Evolutionary conservation across 2,888 invertebrate species (phyloP).

Genomic region (Listrodromus nycthemerus): DNA sequence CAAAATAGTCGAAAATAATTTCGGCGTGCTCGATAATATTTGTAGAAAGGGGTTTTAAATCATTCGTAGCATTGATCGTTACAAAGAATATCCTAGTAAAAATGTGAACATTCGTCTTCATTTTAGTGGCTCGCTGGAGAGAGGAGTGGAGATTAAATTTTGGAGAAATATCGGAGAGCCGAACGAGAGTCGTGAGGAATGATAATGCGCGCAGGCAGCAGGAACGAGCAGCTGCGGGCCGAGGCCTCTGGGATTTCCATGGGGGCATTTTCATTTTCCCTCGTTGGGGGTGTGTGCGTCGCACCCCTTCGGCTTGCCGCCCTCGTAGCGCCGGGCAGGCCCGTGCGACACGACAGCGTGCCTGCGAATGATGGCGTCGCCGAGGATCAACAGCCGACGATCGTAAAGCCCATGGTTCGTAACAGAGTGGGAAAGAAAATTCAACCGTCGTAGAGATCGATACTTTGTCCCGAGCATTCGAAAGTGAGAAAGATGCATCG

Average conservation of each 20-base stretch:
- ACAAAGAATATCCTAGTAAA: background rate
- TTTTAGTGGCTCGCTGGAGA: background rate
- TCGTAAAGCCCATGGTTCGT: slow-evolving; percentile 1
- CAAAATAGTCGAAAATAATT: background rate
- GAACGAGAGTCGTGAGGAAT: slow-evolving; percentile 46
- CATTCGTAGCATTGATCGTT: background rate
- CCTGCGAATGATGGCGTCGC: slow-evolving; percentile 30
- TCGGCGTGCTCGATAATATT: background rate
- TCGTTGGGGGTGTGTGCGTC: slow-evolving; percentile 50
- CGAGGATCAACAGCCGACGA: slow-evolving; percentile 12
- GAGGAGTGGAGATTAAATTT: slow-evolving; percentile 51
- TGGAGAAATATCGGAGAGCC: slow-evolving; percentile 9
- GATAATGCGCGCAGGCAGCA: slow-evolving; percentile 58
- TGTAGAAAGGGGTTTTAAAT: background rate
- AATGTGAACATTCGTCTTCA: background rate
- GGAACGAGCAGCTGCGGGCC: slow-evolving; percentile 64
- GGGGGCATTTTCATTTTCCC: slow-evolving; percentile 68
- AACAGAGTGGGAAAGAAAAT: background rate
- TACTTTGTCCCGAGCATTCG: background rate
- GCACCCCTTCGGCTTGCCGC: slow-evolving; percentile 37
- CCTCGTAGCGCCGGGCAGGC: slow-evolving; percentile 19
- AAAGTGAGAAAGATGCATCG: slow-evolving; percentile 21
- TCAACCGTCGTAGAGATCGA: background rate
- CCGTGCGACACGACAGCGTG: slow-evolving; percentile 27
- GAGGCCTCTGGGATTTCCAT: slow-evolving; percentile 65